Evolutionary conservation across 2,797 vertebrate genomes (phyloP), one percentile per base, ranked within the genome.

Genomic region (Acanthiza pusilla): DNA sequence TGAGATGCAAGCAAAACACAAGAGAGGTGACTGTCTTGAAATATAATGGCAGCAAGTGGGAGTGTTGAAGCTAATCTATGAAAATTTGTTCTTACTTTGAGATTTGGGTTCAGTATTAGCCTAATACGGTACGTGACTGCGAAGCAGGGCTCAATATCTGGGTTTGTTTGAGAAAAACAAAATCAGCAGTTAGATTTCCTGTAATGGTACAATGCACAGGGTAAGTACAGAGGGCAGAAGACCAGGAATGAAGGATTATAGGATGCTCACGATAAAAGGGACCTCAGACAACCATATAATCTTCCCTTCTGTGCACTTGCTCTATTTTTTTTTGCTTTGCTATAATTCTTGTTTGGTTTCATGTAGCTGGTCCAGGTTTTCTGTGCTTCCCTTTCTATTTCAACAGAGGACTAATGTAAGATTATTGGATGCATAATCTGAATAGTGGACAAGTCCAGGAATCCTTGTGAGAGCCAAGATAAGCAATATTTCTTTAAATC

Each of bases 201-300:
- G 0, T 29, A 23, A 32, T 13, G 48, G 20, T 1, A 0, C 42
- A 86, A 50, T 5, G 22, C 14, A n/a, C 16, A 47, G 38, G 25
- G 20, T 0, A 15, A 74, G 7, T 30, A 30, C 10, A 57, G 30
- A 91, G 29, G 15, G 10, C 8, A 40, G 34, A 71, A 68, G 47
- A 23, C 38, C 29, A 55, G 38, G 13, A 66, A 48, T 23, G 10
- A 30, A n/a, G 38, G 16, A 25, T 38, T 55, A n/a, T 7, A 40
- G 23, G 40, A 48, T 42, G 34, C 7, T 66, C 1, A 4, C 32
- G 23, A 47, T 38, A 40, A 73, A 91, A 63, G 4, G 7, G 22
- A 61, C 40, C 11, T 75, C 36, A 74, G 36, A 29, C 9, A 53
- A 27, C 32, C 20, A 10, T 5, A 6, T 23, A 51, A 22, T 65